A percentile compares a stretch with the other conserved stretches of the same genome.
These are phyloP conservation scores for Aphis craccivora DNA, from an alignment of 1,140 invertebrate genomes.

Conservation along the genomic window DNA sequence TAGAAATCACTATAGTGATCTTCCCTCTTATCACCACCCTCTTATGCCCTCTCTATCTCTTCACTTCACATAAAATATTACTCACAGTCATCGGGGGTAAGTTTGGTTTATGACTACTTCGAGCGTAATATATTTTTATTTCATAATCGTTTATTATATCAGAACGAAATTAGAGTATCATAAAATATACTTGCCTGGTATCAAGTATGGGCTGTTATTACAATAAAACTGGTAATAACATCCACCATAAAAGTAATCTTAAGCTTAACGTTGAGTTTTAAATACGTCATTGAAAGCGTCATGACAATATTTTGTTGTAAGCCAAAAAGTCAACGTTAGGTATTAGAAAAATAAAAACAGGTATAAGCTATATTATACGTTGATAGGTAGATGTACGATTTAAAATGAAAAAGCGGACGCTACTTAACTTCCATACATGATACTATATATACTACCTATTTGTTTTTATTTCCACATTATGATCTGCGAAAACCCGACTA, in stretches of 20 bases:
- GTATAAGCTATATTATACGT: too few relatives aligned
- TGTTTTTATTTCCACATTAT: not conserved
- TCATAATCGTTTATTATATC: not conserved
- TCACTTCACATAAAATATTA: not conserved
- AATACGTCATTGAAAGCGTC: not conserved
- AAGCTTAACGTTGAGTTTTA: not conserved
- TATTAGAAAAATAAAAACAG: not conserved
- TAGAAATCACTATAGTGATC: not conserved
- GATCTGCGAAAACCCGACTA: not conserved
- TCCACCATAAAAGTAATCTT: conserved; percentile 28
- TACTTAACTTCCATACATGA: not conserved
- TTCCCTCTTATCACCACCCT: not conserved
- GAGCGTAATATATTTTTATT: not conserved
- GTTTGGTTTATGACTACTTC: not conserved
- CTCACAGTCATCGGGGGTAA: not conserved
- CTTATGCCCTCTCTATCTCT: not conserved
- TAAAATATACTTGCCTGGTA: not conserved
- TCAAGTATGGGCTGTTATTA: not conserved
- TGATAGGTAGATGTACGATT: not conserved
- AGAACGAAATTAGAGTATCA: not conserved
- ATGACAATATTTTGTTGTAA: conserved; percentile 6
- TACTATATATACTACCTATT: not conserved
- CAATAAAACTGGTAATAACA: conserved; percentile 6
- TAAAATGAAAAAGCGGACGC: not conserved
- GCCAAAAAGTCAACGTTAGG: not conserved